Evolutionary conservation across 2,113 vertebrate species (phyloP).

Genomic region (Thalassarche chlororhynchos): DNA sequence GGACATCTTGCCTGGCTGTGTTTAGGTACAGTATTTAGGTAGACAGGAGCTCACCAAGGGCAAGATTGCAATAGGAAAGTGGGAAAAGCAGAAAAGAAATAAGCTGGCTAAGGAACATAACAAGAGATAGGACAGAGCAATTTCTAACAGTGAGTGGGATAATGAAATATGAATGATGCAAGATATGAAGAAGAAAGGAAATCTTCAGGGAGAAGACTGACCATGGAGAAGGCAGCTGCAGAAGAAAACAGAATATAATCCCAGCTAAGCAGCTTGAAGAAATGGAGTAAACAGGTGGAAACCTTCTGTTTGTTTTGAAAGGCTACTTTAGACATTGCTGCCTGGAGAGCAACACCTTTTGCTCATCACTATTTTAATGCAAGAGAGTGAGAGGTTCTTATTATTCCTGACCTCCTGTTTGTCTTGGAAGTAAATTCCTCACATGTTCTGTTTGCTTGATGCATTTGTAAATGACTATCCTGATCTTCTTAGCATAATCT

Average conservation of each 20-base stretch:
- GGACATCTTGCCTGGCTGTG: not conserved
- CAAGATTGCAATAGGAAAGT: not conserved
- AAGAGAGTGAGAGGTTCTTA: not conserved
- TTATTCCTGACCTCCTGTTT: not conserved
- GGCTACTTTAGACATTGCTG: not conserved
- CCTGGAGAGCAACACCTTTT: not conserved
- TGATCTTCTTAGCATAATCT: not conserved
- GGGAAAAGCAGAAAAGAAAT: not conserved
- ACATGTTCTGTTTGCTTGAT: not conserved
- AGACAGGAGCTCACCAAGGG: not conserved
- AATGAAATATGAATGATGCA: not conserved
- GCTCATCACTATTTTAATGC: not conserved
- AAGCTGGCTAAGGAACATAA: not conserved
- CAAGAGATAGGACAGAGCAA: not conserved
- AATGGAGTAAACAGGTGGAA: not conserved
- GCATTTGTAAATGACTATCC: not conserved
- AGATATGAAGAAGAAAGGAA: not conserved
- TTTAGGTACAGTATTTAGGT: not conserved
- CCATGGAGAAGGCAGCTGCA: not conserved
- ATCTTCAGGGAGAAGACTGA: not conserved
- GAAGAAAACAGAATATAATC: not conserved
- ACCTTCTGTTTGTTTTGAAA: not conserved
- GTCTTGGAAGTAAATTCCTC: not conserved
- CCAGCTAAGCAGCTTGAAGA: not conserved
- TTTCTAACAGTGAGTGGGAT: not conserved